Conservation (phyloP, 2,888 invertebrate genomes). For the Tenodera sinensis region DNA sequence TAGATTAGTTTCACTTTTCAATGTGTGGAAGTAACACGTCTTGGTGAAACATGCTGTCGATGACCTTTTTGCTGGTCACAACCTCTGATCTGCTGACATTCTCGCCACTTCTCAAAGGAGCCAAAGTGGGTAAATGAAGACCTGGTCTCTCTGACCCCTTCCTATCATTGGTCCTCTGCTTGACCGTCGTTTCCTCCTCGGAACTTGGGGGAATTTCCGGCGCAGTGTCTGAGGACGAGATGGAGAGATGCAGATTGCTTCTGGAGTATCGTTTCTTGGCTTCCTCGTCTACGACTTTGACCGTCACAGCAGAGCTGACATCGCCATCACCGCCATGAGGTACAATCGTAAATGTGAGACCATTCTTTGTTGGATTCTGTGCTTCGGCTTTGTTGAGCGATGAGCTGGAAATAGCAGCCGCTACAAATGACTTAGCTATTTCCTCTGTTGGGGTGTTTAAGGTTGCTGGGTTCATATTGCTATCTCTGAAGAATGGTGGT, state of each 20-base stretch:
- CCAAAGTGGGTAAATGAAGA: not conserved
- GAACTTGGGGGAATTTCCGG: not conserved
- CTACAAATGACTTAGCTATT: not conserved
- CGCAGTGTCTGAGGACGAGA: not conserved
- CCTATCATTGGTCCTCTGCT: not conserved
- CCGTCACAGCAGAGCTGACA: not conserved
- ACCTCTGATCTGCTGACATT: not conserved
- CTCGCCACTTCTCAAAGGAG: not conserved
- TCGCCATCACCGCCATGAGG: not conserved
- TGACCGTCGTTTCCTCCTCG: not conserved
- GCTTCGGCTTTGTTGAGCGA: not conserved
- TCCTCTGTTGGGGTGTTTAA: not conserved
- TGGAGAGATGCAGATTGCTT: not conserved
- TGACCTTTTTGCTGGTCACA: not conserved
- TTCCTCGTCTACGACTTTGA: not conserved
- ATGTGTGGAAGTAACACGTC: not conserved
- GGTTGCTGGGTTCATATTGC: not conserved
- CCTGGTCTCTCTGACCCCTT: not conserved
- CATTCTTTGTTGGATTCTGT: not conserved
- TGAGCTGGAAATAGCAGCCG: not conserved
- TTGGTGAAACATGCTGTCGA: not conserved
- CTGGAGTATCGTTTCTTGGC: not conserved
- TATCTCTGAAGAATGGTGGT: not conserved
- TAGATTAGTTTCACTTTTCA: not conserved
- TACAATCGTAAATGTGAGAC: not conserved